A percentile compares a stretch with the other conserved stretches of the same genome.
These are phyloP conservation scores for Odontomachus brunneus DNA, from an alignment of 1,140 invertebrate species.

Conservation along the genomic window DNA sequence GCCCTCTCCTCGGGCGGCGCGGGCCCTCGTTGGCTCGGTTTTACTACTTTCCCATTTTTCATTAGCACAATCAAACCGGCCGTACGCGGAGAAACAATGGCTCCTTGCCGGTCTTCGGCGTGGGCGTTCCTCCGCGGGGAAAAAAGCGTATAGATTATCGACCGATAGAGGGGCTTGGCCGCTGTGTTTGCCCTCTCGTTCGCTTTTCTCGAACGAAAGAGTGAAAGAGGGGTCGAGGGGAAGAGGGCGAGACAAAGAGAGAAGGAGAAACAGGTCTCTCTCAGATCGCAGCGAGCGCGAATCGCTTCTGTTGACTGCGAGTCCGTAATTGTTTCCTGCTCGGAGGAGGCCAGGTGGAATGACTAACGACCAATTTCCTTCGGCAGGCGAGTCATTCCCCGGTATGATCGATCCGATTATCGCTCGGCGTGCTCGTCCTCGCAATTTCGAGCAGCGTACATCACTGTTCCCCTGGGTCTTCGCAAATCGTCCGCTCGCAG, in stretches of 20 bases:
- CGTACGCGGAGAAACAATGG: constrained; percentile 73
- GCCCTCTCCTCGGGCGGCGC: background rate
- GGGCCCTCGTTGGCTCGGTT: constrained; percentile 59
- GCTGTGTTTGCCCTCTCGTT: constrained; percentile 42
- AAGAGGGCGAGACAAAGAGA: background rate
- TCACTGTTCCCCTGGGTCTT: constrained; percentile 38
- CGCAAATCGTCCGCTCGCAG: constrained; percentile 32
- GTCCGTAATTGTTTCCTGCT: constrained; percentile 73
- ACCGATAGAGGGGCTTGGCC: constrained; percentile 49
- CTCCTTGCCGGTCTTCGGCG: constrained; percentile 63
- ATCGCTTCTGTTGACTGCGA: constrained; percentile 65
- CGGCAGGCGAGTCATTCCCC: constrained; percentile 64
- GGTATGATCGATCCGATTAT: constrained; percentile 69
- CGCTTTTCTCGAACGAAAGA: constrained; percentile 42
- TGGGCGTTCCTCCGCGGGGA: constrained; percentile 50
- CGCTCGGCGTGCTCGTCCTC: constrained; percentile 45
- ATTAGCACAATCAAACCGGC: constrained; percentile 75
- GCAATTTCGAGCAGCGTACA: constrained; percentile 54
- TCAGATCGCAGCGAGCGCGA: constrained; percentile 19
- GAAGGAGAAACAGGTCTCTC: constrained; percentile 5
- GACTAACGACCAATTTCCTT: constrained; percentile 73
- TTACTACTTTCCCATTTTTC: constrained; percentile 77
- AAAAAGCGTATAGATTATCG: constrained; percentile 71
- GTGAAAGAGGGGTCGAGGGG: background rate
- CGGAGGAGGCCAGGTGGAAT: constrained; percentile 60